These are phyloP conservation scores for Anser cygnoides DNA, from an alignment of 2,113 vertebrate genomes.

Conservation along the genomic window DNA sequence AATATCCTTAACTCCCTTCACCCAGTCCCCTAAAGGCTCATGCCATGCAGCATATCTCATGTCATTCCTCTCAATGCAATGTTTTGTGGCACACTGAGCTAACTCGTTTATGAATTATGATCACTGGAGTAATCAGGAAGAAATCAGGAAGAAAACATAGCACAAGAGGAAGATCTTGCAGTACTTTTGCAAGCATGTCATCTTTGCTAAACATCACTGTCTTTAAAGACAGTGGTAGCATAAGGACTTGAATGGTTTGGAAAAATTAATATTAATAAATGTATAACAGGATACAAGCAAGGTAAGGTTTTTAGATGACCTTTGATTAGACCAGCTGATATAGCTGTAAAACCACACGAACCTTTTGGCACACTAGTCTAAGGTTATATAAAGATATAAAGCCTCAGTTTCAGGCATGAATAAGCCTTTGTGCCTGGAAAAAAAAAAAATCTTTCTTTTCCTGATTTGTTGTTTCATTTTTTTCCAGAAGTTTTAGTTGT, in stretches of 20 bases:
- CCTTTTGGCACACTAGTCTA: fast-evolving
- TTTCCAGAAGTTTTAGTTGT: not conserved
- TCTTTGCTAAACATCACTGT: not conserved
- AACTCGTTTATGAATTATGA: not conserved
- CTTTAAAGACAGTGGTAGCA: not conserved
- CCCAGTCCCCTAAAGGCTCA: not conserved
- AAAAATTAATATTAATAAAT: not conserved
- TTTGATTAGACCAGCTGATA: not conserved
- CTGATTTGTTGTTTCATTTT: not conserved
- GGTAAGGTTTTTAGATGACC: not conserved
- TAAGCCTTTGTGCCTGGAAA: not conserved
- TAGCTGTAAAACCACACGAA: not conserved
- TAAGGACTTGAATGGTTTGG: not conserved
- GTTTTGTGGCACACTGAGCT: not conserved
- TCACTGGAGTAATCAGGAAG: not conserved
- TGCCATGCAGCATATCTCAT: not conserved
- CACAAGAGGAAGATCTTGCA: not conserved
- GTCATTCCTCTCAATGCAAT: not conserved
- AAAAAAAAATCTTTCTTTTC: not conserved
- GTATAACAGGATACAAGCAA: not conserved
- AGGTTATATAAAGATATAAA: not conserved
- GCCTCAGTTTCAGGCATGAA: not conserved
- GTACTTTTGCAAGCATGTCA: not conserved
- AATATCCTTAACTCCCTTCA: not conserved
- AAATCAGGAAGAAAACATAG: not conserved